Percentiles rank a stretch among this genome's conserved stretches.
Evolutionary conservation across 2,113 vertebrate genomes (phyloP).

Genomic region (Stegastes partitus): DNA sequence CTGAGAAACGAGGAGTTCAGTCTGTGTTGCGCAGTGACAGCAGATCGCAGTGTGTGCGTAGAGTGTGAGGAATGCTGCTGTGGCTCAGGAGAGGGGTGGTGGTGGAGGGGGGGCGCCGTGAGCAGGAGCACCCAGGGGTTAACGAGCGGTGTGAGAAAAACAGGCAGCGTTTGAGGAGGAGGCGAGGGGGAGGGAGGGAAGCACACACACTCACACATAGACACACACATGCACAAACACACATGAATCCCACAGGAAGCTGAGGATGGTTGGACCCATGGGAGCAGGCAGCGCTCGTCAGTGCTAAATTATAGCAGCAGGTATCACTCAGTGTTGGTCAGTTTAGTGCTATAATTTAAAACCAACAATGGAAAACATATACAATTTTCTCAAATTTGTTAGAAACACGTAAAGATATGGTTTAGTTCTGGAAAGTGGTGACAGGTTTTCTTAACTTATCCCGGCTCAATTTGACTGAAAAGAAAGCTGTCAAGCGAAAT

Average conservation of each 20-base stretch:
- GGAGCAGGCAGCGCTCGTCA: conserved; percentile 38
- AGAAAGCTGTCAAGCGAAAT: too few relatives aligned
- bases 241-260: conserved; percentile 57
- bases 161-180: conserved; percentile 61
- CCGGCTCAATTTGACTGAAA: too few relatives aligned
- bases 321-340: conserved; percentile 15
- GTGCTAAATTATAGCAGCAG: conserved; percentile 34
- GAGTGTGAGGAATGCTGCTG: conserved; percentile 63
- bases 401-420: background rate
- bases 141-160: conserved; percentile 83
- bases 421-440: background rate
- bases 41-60: conserved; percentile 25
- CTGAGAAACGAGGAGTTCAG: conserved; percentile 28
- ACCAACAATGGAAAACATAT: background rate
- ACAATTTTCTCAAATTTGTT: background rate
- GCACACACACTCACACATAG: conserved; percentile 22
- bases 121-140: conserved; percentile 80
- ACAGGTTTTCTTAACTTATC: background rate
- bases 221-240: conserved; percentile 23
- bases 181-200: conserved; percentile 36
- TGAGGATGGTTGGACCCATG: conserved; percentile 42
- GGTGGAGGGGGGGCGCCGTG: conserved; percentile 32
- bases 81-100: conserved; percentile 35
- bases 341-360: background rate
- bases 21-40: conserved; percentile 15